Conservation (phyloP, 2,113 vertebrate genomes). For the Epinephelus lanceolatus region DNA sequence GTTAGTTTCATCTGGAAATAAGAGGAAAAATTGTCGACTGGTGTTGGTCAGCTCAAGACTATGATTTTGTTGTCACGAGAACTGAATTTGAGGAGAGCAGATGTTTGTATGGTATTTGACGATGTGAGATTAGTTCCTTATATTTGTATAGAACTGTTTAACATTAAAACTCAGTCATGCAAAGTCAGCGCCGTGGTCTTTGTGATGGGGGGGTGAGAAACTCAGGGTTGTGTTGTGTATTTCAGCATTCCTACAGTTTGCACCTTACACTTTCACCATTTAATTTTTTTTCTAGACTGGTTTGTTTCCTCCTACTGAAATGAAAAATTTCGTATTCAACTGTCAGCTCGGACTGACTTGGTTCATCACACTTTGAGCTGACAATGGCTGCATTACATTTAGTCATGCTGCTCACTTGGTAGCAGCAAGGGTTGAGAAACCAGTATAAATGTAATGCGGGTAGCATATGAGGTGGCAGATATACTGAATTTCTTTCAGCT, state of each 20-base stretch:
- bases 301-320: no score
- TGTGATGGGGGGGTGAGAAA: background rate
- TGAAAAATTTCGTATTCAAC: no score
- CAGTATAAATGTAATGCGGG: background rate
- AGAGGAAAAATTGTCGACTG: background rate
- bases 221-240: background rate
- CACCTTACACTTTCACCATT: background rate
- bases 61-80: background rate
- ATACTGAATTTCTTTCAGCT: background rate
- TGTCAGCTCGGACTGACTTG: no score
- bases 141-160: conserved; percentile 72
- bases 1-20: background rate
- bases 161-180: conserved; percentile 69
- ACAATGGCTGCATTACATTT: no score
- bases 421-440: no score
- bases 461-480: background rate
- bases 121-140: conserved; percentile 52
- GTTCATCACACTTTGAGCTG: no score
- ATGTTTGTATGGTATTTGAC: conserved; percentile 41
- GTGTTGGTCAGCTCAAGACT: background rate
- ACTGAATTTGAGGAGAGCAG: background rate
- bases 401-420: no score
- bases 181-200: conserved; percentile 28
- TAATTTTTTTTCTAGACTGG: background rate
- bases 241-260: background rate